phyloP scores from a whole-genome alignment of 2,888 invertebrate genomes.

The Dinocampus coccinellae region DNA sequence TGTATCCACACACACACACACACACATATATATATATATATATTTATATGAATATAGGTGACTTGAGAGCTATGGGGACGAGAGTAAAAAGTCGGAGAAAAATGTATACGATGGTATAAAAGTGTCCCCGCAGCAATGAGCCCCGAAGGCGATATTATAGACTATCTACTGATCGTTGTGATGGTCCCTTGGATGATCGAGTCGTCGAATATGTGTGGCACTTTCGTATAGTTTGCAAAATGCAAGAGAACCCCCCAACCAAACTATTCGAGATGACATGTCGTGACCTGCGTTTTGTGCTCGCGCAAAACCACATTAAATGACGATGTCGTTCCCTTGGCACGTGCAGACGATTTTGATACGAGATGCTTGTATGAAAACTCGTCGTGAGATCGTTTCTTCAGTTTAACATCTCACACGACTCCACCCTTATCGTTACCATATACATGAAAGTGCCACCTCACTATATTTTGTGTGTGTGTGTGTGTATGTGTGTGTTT shows the following conservation, averaged over 20 bases:
- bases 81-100: not conserved
- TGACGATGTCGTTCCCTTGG: conserved; percentile 28
- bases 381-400: not conserved
- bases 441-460: not conserved
- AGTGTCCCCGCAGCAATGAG: conserved; percentile 28
- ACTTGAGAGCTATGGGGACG: not conserved
- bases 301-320: conserved; percentile 1
- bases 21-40: too few relatives aligned
- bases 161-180: conserved; percentile 4
- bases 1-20: too few relatives aligned
- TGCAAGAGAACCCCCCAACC: conserved; percentile 20
- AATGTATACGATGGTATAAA: not conserved
- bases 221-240: conserved; percentile 12
- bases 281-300: not conserved
- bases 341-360: conserved; percentile 32
- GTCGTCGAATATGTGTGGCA: conserved; percentile 8
- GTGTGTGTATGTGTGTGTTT: too few relatives aligned
- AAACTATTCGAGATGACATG: conserved; percentile 15
- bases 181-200: conserved; percentile 34
- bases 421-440: conserved; percentile 6
- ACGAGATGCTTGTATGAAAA: not conserved
- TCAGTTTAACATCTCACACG: conserved; percentile 7
- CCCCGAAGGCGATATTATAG: conserved; percentile 35
- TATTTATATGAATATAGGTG: not conserved
- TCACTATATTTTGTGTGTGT: not conserved